phyloP scores from a whole-genome alignment of 2,797 vertebrate genomes.

The Ctenopoma multispine region DNA sequence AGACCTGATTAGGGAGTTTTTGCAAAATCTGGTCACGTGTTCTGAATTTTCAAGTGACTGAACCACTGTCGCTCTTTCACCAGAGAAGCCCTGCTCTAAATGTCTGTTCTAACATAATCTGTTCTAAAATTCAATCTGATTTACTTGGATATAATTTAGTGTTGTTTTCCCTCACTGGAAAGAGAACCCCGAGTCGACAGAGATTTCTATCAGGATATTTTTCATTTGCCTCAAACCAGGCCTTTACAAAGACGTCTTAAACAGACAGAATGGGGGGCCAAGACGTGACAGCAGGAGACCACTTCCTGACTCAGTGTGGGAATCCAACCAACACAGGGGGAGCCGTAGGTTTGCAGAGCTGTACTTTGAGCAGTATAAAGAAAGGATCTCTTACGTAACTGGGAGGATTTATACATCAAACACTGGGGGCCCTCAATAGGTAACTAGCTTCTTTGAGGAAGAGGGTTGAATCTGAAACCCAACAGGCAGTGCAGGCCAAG shows the following conservation, averaged over 20 bases:
- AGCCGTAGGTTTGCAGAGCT: slow-evolving; percentile 25
- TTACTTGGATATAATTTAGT: slow-evolving; percentile 1
- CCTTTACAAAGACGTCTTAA: slow-evolving; percentile 32
- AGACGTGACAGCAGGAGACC: slow-evolving; percentile 52
- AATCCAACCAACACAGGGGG: slow-evolving; percentile 43
- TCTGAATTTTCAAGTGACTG: background rate
- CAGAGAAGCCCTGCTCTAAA: background rate
- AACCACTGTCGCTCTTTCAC: background rate
- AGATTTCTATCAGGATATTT: slow-evolving; percentile 26
- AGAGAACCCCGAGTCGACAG: background rate
- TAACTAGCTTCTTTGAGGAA: slow-evolving; percentile 14
- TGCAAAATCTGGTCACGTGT: background rate
- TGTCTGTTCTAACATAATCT: background rate
- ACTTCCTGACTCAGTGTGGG: slow-evolving; percentile 52
- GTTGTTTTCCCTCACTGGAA: background rate
- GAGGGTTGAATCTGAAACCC: slow-evolving; percentile 15
- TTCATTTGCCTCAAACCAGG: slow-evolving; percentile 7
- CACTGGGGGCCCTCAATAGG: slow-evolving; percentile 38
- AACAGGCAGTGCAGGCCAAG: slow-evolving; percentile 45
- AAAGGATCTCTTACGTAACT: slow-evolving; percentile 55
- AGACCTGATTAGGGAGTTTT: too few relatives aligned
- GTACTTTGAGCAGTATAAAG: slow-evolving; percentile 20
- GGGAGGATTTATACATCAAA: slow-evolving; percentile 54
- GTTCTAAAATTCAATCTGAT: slow-evolving; percentile 1
- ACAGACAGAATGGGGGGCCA: slow-evolving; percentile 41